Conservation (phyloP, 2,888 invertebrate species). For the Trichopoda pennipes region DNA sequence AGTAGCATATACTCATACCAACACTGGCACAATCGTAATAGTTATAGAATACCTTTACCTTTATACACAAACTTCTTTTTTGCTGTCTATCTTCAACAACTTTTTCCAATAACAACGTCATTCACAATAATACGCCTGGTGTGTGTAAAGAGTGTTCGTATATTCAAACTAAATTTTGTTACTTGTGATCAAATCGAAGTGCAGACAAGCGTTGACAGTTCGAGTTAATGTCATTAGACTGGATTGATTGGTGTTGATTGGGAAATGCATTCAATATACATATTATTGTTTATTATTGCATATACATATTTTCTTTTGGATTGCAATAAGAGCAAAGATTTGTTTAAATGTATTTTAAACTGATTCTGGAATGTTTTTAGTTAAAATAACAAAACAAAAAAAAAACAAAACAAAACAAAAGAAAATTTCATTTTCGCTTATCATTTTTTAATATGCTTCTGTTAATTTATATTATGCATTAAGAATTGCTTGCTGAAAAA, state of each 20-base stretch:
- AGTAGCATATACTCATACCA: background rate
- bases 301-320: constrained; percentile 5
- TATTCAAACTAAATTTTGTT: constrained; percentile 55
- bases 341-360: too few relatives aligned
- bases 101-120: too few relatives aligned
- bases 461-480: too few relatives aligned
- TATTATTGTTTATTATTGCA: constrained; percentile 21
- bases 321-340: too few relatives aligned
- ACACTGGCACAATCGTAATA: too few relatives aligned
- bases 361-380: too few relatives aligned
- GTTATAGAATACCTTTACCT: background rate
- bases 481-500: too few relatives aligned
- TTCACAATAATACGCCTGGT: background rate
- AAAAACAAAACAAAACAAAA: too few relatives aligned
- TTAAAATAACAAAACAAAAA: too few relatives aligned
- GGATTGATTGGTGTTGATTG: constrained; percentile 79
- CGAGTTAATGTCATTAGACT: constrained; percentile 78
- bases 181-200: constrained; percentile 69
- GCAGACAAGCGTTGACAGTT: constrained; percentile 70
- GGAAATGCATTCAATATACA: constrained; percentile 74
- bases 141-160: background rate
- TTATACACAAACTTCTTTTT: background rate
- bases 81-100: too few relatives aligned
- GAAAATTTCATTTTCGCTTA: too few relatives aligned
- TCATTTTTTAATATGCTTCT: too few relatives aligned